Percentiles rank a stretch among this genome's conserved stretches.
Evolutionary conservation across 2,113 vertebrate species (phyloP).

Genomic region (Rhagologus leucostigma): DNA sequence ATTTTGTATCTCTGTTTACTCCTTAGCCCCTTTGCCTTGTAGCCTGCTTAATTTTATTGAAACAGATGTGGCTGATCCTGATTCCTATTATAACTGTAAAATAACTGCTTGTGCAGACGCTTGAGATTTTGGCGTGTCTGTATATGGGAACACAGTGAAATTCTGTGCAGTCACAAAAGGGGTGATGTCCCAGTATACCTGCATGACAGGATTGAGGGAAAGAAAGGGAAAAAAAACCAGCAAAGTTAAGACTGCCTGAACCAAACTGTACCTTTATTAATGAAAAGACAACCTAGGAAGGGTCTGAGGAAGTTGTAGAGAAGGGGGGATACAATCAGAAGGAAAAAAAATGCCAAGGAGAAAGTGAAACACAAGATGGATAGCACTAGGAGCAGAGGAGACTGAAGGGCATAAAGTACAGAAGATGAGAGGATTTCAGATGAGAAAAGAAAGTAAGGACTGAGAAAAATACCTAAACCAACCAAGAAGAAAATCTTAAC

Average conservation of each 20-base stretch:
- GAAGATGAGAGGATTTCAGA: constrained; percentile 23
- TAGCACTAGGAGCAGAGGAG: not conserved
- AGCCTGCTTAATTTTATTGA: not conserved
- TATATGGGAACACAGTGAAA: not conserved
- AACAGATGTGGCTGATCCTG: not conserved
- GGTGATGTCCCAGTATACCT: not conserved
- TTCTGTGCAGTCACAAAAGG: not conserved
- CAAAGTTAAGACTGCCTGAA: not conserved
- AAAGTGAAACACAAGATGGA: not conserved
- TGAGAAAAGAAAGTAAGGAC: not conserved
- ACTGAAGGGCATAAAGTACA: not conserved
- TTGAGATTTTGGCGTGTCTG: not conserved
- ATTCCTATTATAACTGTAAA: not conserved
- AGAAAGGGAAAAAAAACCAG: not conserved
- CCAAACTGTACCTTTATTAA: not conserved
- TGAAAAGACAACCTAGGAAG: not conserved
- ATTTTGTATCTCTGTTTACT: not conserved
- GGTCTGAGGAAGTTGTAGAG: not conserved
- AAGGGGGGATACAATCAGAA: not conserved
- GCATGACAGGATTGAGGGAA: not conserved
- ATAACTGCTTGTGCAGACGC: not conserved
- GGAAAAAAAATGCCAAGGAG: not conserved
- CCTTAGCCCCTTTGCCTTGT: not conserved
- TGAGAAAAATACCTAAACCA: not conserved
- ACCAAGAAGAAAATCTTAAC: not conserved